Evolutionary conservation across 2,888 invertebrate genomes (phyloP).

Genomic region (Allacma fusca): DNA sequence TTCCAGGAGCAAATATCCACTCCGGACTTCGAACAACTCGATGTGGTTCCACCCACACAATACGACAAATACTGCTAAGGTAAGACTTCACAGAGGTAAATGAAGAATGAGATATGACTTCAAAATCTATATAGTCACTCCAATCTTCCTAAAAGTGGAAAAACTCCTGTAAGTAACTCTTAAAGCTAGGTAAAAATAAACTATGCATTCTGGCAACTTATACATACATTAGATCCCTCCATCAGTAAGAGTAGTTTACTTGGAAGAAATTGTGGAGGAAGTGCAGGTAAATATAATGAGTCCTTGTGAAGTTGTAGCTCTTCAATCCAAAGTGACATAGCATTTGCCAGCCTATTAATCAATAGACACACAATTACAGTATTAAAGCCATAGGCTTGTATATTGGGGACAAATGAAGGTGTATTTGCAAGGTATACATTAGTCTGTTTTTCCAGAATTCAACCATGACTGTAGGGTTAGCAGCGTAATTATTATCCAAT

Average conservation of each 20-base stretch:
- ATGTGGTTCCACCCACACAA: conserved; percentile 52
- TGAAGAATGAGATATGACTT: conserved; percentile 45
- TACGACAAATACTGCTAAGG: conserved; percentile 46
- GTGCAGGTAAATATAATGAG: conserved; percentile 72
- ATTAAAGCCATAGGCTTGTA: too few species aligned
- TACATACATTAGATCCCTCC: conserved; percentile 69
- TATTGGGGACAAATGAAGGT: too few species aligned
- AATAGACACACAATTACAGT: too few species aligned
- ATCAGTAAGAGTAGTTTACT: conserved; percentile 72
- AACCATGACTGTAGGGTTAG: conserved; percentile 52
- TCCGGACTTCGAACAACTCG: conserved; percentile 43
- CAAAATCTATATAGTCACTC: conserved; percentile 54
- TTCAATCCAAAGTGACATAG: conserved; percentile 79
- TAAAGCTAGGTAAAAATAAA: too few species aligned
- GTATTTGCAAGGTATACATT: conserved; percentile 63
- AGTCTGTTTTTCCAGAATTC: conserved; percentile 62
- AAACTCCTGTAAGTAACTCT: too few species aligned
- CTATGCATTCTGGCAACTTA: too few species aligned
- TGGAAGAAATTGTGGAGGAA: conserved; percentile 78
- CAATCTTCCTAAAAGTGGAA: conserved; percentile 54
- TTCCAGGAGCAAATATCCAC: conserved; percentile 39
- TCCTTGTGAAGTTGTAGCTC: conserved; percentile 77
- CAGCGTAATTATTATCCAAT: conserved; percentile 48
- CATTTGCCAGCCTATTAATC: conserved; percentile 69
- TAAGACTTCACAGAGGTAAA: conserved; percentile 44